phyloP scores from a whole-genome alignment of 2,797 vertebrate species.

The Fratercula arctica region DNA sequence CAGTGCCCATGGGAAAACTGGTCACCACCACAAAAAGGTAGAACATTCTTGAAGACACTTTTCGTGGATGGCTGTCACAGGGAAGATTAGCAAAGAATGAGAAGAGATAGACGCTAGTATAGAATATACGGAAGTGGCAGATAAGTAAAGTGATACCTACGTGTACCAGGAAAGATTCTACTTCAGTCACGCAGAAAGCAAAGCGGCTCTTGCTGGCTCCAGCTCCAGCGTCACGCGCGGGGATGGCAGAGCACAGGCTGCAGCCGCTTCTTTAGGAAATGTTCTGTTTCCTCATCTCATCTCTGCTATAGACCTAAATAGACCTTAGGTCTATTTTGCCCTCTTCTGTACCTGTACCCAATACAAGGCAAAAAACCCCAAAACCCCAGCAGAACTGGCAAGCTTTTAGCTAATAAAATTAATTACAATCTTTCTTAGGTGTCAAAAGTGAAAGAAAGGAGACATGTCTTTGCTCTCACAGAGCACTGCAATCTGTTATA shows the following conservation, averaged over 20 bases:
- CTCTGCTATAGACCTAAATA: not conserved
- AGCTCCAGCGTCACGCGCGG: not conserved
- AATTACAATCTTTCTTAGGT: not conserved
- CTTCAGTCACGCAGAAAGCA: no score
- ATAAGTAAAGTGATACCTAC: not conserved
- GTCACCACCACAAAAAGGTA: not conserved
- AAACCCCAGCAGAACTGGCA: not conserved
- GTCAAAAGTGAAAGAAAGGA: not conserved
- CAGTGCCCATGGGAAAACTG: not conserved
- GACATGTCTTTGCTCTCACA: not conserved
- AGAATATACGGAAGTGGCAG: not conserved
- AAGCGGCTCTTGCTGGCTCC: not conserved
- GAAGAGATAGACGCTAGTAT: not conserved
- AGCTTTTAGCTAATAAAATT: not conserved
- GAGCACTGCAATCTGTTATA: not conserved
- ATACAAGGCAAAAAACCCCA: not conserved
- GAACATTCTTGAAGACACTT: not conserved
- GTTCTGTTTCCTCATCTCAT: not conserved
- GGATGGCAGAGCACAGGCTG: not conserved
- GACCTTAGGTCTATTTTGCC: not conserved
- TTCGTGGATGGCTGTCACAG: not conserved
- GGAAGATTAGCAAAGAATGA: not conserved
- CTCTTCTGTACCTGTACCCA: not conserved
- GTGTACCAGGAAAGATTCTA: no score
- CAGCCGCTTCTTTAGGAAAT: not conserved